These are phyloP conservation scores for Lepeophtheirus nordmannii DNA, from an alignment of 2,888 invertebrate species.

Conservation along the genomic window DNA sequence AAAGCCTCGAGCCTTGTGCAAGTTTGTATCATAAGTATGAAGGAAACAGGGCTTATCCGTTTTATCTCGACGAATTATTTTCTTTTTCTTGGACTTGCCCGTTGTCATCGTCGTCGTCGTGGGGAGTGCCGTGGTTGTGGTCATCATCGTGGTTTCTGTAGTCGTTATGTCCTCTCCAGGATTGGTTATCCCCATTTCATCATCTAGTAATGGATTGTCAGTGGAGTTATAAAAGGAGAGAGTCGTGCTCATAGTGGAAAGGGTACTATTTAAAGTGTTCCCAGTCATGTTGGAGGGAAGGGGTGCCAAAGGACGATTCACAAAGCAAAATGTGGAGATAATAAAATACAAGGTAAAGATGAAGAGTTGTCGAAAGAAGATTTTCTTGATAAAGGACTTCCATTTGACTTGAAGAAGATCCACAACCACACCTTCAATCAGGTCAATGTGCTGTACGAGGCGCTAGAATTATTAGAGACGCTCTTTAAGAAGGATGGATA, in stretches of 20 bases:
- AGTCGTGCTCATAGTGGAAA: not conserved
- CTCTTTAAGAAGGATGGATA: too few relatives aligned
- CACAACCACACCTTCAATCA: slow-evolving; percentile 83
- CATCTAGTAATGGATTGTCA: not conserved
- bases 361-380: slow-evolving; percentile 11
- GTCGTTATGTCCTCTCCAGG: not conserved
- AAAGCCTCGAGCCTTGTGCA: not conserved
- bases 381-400: slow-evolving; percentile 76
- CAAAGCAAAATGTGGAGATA: slow-evolving; percentile 11
- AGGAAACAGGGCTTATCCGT: slow-evolving; percentile 6
- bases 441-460: slow-evolving; percentile 79
- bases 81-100: not conserved
- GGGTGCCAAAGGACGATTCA: slow-evolving; percentile 9
- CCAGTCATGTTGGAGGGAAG: not conserved
- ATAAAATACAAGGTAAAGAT: slow-evolving; percentile 14
- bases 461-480: slow-evolving; percentile 46
- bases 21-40: slow-evolving; percentile 14
- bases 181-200: not conserved
- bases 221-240: not conserved
- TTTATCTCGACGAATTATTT: not conserved
- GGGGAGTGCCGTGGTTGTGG: not conserved
- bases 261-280: not conserved
- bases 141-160: not conserved
- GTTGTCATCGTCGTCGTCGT: not conserved
- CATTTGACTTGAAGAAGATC: slow-evolving; percentile 91